Percentiles rank a stretch among this genome's conserved stretches.
Conservation (phyloP, 2,888 invertebrate genomes). For the Scaptomyza cyrtandrae region DNA sequence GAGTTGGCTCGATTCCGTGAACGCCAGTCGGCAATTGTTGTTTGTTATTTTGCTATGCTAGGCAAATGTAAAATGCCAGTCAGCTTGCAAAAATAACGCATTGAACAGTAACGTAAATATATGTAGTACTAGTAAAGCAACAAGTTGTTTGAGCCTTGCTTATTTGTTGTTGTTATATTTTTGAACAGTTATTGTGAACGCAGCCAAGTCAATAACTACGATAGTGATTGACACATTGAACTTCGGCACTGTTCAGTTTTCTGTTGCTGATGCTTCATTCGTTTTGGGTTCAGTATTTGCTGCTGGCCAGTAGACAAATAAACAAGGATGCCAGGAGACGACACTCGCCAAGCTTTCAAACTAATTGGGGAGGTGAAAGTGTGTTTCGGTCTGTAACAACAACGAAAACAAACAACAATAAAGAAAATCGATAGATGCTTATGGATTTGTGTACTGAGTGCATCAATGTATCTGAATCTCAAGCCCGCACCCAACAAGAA, state of each 20-base stretch:
- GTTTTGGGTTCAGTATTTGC: conserved; percentile 8
- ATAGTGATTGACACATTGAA: conserved; percentile 55
- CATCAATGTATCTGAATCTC: conserved; percentile 71
- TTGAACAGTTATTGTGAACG: conserved; percentile 28
- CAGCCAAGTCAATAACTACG: conserved; percentile 43
- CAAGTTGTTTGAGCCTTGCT: conserved; percentile 33
- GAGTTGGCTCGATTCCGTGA: conserved; percentile 47
- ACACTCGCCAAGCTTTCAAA: conserved; percentile 48
- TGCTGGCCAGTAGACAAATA: conserved; percentile 45
- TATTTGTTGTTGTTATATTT: conserved; percentile 4
- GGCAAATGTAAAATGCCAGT: conserved; percentile 49
- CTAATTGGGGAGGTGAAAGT: conserved; percentile 61
- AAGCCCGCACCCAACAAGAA: conserved; percentile 39
- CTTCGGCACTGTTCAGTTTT: conserved; percentile 19
- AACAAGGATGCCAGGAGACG: conserved; percentile 24
- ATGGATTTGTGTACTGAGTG: conserved; percentile 60
- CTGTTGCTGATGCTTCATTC: neutral
- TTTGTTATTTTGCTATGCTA: conserved; percentile 42
- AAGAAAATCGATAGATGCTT: conserved; percentile 62
- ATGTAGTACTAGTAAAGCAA: conserved; percentile 39
- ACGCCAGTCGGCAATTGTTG: conserved; percentile 50
- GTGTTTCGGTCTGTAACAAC: conserved; percentile 23
- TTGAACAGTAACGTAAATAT: neutral
- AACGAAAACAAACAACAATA: conserved; percentile 40
- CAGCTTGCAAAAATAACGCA: conserved; percentile 25